Evolutionary conservation across 2,888 invertebrate genomes (phyloP), one percentile per base, ranked within the genome.

Genomic region (Caenorhabditis plicata): DNA sequence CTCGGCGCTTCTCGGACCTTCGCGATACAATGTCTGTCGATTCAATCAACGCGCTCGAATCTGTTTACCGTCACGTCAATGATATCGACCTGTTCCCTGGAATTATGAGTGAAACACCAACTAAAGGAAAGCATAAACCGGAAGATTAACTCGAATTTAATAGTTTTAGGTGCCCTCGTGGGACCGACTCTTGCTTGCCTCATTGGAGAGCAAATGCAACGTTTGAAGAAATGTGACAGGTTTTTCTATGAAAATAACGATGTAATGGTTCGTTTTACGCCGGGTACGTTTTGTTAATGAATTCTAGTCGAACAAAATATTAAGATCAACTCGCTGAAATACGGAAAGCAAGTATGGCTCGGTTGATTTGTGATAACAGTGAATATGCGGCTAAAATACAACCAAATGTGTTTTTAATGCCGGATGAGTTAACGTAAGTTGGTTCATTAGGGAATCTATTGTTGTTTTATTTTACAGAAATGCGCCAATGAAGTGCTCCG

Each of bases 1-100:
- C 92, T 0, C 85, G 87, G 0, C 87, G 86, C 1, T 94, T 93
- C 83, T 90, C 90, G 47, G 94, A 95, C 81, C 84, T 95, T 20
- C 86, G 88, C 0, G 82, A 81, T 1, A 85, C 88, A 22, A 86
- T 91, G 74, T 89, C 90, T 74, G 81, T 84, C 0, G 85, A 86
- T 8, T 87, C 88, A 5, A 56, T 74, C 7, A 49, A 46, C 15
- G 74, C 77, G 2, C 61, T 79, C 2, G 60, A 66, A 26, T 56
- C 64, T 19, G 73, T 66, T 11, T 79, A 79, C 68, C 81, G 81
- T 2, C 88, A 89, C 2, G 93, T 94, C 0, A 93, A 95, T 77
- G 95, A 96, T 81, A 91, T 96, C 51, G 85, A 96, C 82, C 85
- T 95, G 2, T 96, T 95, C 87, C 91, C 93, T 0, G 95, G 94